Evolutionary conservation across 1,140 invertebrate genomes (phyloP).

Genomic region (Samia ricini): DNA sequence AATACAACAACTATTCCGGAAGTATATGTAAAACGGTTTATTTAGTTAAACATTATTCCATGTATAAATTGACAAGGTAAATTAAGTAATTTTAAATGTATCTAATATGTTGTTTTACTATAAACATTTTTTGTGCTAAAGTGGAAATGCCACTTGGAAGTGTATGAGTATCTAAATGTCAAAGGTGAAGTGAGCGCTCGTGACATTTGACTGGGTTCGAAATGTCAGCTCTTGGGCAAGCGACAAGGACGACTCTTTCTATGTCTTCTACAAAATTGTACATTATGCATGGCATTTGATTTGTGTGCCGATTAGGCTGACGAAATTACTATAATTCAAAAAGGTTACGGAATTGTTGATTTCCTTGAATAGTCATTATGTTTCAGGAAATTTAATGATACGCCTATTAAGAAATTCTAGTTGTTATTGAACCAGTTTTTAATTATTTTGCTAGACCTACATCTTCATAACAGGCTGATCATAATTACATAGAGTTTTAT

Average conservation of each 20-base stretch:
- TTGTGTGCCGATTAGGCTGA: slow-evolving; percentile 54
- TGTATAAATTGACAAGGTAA: background rate
- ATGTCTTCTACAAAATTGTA: slow-evolving; percentile 65
- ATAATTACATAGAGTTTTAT: background rate
- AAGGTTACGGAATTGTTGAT: slow-evolving; percentile 66
- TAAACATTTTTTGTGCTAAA: slow-evolving; percentile 49
- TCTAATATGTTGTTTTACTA: background rate
- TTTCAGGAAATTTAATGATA: slow-evolving; percentile 51
- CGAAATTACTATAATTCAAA: slow-evolving; percentile 69
- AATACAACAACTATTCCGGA: too few species aligned
- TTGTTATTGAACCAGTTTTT: slow-evolving; percentile 30
- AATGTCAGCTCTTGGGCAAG: slow-evolving; percentile 76
- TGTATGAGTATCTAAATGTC: slow-evolving; percentile 50
- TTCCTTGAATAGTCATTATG: slow-evolving; percentile 55
- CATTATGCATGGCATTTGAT: slow-evolving; percentile 73
- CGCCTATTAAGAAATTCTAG: slow-evolving; percentile 32
- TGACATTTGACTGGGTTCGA: slow-evolving; percentile 71
- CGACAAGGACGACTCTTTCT: slow-evolving; percentile 75
- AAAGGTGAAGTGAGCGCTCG: slow-evolving; percentile 65
- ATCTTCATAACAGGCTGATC: background rate
- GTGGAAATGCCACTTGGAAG: slow-evolving; percentile 62
- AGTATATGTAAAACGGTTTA: background rate
- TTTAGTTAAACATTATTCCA: background rate
- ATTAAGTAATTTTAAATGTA: slow-evolving; percentile 22
- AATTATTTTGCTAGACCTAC: background rate